Evolutionary conservation across 1,140 invertebrate genomes (phyloP).

Genomic region (Pogonomyrmex californicus): DNA sequence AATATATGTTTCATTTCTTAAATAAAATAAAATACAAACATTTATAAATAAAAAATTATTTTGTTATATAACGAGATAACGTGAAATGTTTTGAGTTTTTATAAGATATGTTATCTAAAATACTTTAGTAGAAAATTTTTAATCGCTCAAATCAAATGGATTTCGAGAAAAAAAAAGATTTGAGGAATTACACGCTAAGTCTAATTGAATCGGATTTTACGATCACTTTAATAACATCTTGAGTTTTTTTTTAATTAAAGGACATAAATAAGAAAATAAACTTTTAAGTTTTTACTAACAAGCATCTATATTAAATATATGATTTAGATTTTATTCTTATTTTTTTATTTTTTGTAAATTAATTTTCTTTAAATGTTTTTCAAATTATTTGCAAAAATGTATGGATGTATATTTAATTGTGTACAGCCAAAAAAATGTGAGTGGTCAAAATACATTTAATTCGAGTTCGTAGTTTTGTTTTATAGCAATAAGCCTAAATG

Average conservation of each 20-base stretch:
- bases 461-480: background rate
- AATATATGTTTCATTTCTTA: background rate
- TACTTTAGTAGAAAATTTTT: slow-evolving; percentile 27
- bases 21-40: background rate
- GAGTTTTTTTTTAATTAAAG: background rate
- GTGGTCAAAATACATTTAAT: background rate
- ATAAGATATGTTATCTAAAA: slow-evolving; percentile 29
- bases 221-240: slow-evolving; percentile 23
- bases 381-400: background rate
- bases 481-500: background rate
- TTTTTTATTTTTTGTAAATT: background rate
- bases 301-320: too few species aligned
- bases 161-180: slow-evolving; percentile 32
- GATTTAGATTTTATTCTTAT: background rate
- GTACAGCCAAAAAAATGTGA: background rate
- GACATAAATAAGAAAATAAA: too few species aligned
- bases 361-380: background rate
- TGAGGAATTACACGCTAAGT: slow-evolving; percentile 1
- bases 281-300: too few species aligned
- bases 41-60: slow-evolving; percentile 12
- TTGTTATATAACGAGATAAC: slow-evolving; percentile 26
- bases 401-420: background rate
- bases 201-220: background rate
- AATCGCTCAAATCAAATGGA: slow-evolving; percentile 44
- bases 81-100: slow-evolving; percentile 15